Percentiles rank a stretch among this genome's conserved stretches.
Evolutionary conservation across 2,888 invertebrate species (phyloP).

Genomic region (Corythucha ciliata): DNA sequence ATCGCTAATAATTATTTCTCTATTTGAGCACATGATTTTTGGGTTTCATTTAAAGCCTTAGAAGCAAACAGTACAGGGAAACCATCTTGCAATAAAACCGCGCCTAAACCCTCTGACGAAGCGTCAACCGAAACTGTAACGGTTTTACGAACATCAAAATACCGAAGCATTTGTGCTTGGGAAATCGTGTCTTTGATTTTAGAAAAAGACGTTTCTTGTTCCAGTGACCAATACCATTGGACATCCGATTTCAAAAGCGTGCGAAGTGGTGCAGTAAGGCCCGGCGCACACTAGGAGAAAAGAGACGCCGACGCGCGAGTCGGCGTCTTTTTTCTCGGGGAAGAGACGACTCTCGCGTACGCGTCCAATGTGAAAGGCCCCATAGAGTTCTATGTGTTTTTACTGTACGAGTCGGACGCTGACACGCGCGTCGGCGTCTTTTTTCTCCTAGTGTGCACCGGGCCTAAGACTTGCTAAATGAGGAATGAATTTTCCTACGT

Average conservation of each 20-base stretch:
- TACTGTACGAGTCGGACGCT: too few relatives aligned
- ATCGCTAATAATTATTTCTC: conserved; percentile 40
- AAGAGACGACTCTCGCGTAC: too few relatives aligned
- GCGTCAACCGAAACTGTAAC: conserved; percentile 36
- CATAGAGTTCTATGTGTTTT: too few relatives aligned
- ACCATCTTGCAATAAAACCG: conserved; percentile 37
- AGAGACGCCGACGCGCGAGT: too few relatives aligned
- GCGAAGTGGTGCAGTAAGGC: conserved; percentile 27
- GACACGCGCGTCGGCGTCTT: too few relatives aligned
- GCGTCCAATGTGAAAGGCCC: too few relatives aligned
- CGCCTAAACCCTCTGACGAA: conserved; percentile 35
- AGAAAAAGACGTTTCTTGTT: conserved; percentile 16
- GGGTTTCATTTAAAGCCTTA: conserved; percentile 35
- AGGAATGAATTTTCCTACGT: conserved; percentile 26
- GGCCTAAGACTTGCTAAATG: conserved; percentile 29
- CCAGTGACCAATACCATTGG: conserved; percentile 25
- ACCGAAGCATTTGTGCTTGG: conserved; percentile 31
- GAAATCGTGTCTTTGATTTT: conserved; percentile 25
- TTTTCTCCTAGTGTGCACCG: too few relatives aligned
- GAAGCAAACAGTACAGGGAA: conserved; percentile 39
- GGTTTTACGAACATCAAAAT: conserved; percentile 33
- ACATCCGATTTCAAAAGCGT: conserved; percentile 30
- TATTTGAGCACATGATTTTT: conserved; percentile 40
- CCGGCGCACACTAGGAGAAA: too few relatives aligned
- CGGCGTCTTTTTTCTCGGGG: too few relatives aligned